Evolutionary conservation across 2,113 vertebrate genomes (phyloP).

Genomic region (Callipepla squamata): DNA sequence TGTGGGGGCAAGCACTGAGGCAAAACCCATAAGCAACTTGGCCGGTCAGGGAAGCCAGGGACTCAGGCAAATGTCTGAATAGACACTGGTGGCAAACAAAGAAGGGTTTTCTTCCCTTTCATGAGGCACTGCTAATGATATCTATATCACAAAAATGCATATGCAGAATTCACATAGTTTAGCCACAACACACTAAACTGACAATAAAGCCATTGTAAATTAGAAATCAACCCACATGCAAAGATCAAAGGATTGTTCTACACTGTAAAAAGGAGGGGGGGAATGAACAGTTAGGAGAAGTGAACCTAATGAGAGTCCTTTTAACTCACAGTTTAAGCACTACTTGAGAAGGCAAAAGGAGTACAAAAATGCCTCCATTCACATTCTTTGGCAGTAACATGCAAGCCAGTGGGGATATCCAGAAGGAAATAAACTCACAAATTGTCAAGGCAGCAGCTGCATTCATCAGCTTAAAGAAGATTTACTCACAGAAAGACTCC

Average conservation of each 20-base stretch:
- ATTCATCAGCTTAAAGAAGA: constrained; percentile 65
- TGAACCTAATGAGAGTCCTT: constrained; percentile 33
- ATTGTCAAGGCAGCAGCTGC: constrained; percentile 66
- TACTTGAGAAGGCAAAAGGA: constrained; percentile 36
- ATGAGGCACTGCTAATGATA: background rate
- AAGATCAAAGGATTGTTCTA: constrained; percentile 1
- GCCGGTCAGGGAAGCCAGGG: background rate
- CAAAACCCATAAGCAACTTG: background rate
- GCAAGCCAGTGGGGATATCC: constrained; percentile 62
- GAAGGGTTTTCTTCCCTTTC: background rate
- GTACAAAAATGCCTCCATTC: constrained; percentile 40
- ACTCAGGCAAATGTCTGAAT: background rate
- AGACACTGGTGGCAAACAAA: background rate
- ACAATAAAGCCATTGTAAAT: background rate
- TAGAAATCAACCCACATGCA: background rate
- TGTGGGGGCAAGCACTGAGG: background rate
- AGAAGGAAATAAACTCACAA: constrained; percentile 68
- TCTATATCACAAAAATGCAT: background rate
- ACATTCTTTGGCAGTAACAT: constrained; percentile 61
- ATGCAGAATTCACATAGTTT: background rate
- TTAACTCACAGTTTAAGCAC: constrained; percentile 34
- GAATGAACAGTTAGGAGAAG: constrained; percentile 24
- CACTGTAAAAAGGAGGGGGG: background rate
- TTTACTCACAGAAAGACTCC: constrained; percentile 58
- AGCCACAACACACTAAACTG: background rate